phyloP scores from a whole-genome alignment of 2,888 invertebrate genomes.

The Thysanoteuthis rhombus region DNA sequence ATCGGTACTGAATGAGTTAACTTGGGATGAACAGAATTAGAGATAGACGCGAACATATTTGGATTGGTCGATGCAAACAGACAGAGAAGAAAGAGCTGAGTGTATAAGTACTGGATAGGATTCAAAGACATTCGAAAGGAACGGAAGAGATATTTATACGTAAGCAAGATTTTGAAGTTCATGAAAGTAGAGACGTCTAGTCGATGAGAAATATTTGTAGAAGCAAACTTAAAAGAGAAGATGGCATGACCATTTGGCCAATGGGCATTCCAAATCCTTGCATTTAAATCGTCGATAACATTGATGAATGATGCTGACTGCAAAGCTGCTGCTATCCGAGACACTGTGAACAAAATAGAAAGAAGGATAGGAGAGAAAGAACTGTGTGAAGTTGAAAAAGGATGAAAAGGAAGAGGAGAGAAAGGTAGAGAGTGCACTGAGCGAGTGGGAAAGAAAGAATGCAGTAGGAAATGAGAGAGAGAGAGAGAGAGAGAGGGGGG shows the following conservation, averaged over 20 bases:
- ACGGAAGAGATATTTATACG: neutral
- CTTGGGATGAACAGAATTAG: neutral
- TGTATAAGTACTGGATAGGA: too few species aligned
- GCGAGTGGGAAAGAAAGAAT: too few species aligned
- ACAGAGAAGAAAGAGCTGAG: neutral
- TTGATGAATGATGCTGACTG: neutral
- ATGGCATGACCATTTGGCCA: neutral
- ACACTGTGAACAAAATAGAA: too few species aligned
- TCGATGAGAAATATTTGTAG: neutral
- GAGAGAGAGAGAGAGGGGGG: too few species aligned
- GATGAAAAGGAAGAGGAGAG: too few species aligned
- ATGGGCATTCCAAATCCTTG: neutral
- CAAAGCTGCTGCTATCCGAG: neutral
- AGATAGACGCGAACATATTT: neutral
- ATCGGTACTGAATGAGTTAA: neutral
- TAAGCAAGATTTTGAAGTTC: neutral
- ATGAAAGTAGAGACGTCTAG: neutral
- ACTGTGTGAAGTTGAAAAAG: too few species aligned
- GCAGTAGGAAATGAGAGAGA: too few species aligned
- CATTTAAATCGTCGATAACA: neutral
- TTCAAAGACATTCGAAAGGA: neutral
- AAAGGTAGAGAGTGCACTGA: too few species aligned
- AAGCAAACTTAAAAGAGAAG: neutral
- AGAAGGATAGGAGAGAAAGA: too few species aligned
- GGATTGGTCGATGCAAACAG: neutral